Conservation (phyloP, 2,888 invertebrate species). For the Lypha dubia region DNA sequence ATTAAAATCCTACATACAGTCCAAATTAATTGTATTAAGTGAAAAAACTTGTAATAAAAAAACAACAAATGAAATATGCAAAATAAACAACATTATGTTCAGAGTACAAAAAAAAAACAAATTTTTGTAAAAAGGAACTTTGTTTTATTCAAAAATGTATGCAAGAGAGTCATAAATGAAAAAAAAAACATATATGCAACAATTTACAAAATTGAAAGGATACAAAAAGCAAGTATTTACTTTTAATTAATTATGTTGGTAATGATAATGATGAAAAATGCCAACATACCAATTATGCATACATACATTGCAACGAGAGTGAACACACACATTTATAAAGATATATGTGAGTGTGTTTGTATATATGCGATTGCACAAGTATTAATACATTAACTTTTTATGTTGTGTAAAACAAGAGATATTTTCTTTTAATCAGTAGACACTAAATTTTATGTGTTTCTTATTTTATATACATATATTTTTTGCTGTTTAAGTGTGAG, state of each 20-base stretch:
- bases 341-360: no score
- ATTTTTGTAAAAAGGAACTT: neutral
- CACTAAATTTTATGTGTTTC: no score
- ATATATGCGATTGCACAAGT: no score
- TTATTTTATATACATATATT: neutral
- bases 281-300: slow-evolving; percentile 23
- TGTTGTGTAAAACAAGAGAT: no score
- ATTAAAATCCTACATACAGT: neutral
- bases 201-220: slow-evolving; percentile 57
- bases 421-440: no score
- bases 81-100: slow-evolving; percentile 54
- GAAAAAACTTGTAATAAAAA: slow-evolving; percentile 24
- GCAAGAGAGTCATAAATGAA: neutral
- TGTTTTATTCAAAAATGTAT: neutral
- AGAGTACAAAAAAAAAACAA: slow-evolving; percentile 3
- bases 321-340: no score
- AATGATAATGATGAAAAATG: slow-evolving; percentile 66
- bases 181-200: slow-evolving; percentile 46
- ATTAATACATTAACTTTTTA: no score
- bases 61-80: slow-evolving; percentile 51
- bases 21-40: slow-evolving; percentile 22
- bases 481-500: no score
- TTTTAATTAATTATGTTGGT: slow-evolving; percentile 69
- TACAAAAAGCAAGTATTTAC: slow-evolving; percentile 64
- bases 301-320: no score